A percentile compares a stretch with the other conserved stretches of the same genome.
Evolutionary conservation across 2,888 invertebrate species (phyloP).

Genomic region (Leptarthrus brevirostris): DNA sequence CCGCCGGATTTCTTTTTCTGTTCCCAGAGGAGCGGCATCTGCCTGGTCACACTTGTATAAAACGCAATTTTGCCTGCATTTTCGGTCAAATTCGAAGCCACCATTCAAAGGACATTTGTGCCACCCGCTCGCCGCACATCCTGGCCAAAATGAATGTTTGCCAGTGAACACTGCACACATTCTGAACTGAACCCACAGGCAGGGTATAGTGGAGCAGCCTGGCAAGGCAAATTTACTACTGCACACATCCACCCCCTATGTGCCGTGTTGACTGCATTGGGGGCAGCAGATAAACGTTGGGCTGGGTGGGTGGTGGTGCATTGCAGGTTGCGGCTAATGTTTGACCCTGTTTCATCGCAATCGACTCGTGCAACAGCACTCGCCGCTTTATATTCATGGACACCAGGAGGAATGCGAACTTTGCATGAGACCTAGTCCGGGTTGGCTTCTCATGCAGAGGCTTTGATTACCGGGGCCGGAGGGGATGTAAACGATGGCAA

Average conservation of each 20-base stretch:
- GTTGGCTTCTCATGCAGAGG: conserved; percentile 31
- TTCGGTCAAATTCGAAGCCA: not conserved
- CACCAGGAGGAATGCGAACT: conserved; percentile 49
- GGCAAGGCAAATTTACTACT: conserved; percentile 17
- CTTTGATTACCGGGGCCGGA: conserved; percentile 13
- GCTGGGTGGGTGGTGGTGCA: conserved; percentile 62
- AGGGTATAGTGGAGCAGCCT: conserved; percentile 9
- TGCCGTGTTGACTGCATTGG: conserved; percentile 47
- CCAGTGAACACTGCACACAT: conserved; percentile 15
- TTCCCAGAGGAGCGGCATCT: not conserved
- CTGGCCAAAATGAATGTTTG: not conserved
- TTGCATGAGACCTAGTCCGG: conserved; percentile 3
- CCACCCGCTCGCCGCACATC: not conserved
- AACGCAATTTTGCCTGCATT: conserved; percentile 18
- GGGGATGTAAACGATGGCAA: conserved; percentile 39
- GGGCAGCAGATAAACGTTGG: conserved; percentile 18
- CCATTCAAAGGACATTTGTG: conserved; percentile 20
- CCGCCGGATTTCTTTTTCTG: not conserved
- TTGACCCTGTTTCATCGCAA: conserved; percentile 66
- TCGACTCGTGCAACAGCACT: conserved; percentile 53
- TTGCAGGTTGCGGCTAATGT: conserved; percentile 67
- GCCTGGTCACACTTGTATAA: not conserved
- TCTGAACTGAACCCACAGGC: too few species aligned
- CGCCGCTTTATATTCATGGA: conserved; percentile 57
- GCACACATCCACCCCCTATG: conserved; percentile 46